Conservation (phyloP, 2,797 vertebrate genomes). For the Gymnopithys bicolor region DNA sequence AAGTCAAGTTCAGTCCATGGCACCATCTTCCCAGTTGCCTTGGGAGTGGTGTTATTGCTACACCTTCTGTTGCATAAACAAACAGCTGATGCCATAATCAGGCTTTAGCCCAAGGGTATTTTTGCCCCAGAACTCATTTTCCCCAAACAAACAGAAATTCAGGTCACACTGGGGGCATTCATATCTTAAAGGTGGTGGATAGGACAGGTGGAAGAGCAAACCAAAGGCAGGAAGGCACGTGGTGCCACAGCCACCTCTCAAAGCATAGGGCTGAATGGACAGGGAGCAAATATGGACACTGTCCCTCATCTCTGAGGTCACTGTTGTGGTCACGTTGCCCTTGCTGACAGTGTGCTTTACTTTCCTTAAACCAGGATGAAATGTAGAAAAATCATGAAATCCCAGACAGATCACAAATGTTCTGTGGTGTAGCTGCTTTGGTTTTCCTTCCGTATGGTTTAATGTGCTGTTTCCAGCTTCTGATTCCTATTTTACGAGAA, state of each 20-base stretch:
- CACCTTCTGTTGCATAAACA: not conserved
- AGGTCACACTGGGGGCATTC: not conserved
- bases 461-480: not conserved
- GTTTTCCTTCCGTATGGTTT: not conserved
- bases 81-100: not conserved
- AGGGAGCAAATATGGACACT: not conserved
- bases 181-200: not conserved
- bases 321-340: rapidly evolving
- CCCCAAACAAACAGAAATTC: not conserved
- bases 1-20: not conserved
- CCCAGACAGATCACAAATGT: not conserved
- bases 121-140: not conserved
- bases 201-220: not conserved
- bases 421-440: not conserved
- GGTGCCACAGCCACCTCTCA: not conserved
- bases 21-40: not conserved
- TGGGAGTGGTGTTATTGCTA: not conserved
- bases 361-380: not conserved
- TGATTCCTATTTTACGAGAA: not conserved
- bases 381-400: not conserved
- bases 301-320: not conserved
- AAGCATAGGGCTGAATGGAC: not conserved
- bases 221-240: not conserved
- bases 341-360: rapidly evolving
- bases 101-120: not conserved